Base-by-base conservation (phyloP, 1,140 invertebrate genomes). In the Trichogramma pretiosum region DNA sequence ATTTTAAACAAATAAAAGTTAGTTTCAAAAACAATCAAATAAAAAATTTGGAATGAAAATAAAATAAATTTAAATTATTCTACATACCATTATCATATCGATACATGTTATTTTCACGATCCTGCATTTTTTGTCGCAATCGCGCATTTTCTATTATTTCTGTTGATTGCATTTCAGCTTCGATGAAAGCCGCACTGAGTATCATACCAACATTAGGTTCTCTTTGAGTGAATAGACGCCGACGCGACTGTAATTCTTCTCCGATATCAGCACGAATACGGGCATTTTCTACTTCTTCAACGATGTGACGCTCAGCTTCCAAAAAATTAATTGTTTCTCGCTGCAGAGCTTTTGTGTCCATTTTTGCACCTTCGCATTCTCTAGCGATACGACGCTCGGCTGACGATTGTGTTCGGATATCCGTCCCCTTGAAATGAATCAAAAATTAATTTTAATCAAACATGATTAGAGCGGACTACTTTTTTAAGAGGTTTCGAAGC, bases 311-410 rank as follows among this genome's bases (percentile, higher is more conserved):
- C 19, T 72, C 69, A 7, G 50, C 45, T n/a, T 66, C 55, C 2
- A 72, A 42, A 13, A 72, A 63, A 10, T 56, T 61, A 13, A 39
- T 23, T 0, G 66, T 67, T 37, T 72, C 68, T 1, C 49, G 50
- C 9, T 63, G 63, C 0, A 70, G 8, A 0, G 34, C 46, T 34
- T 55, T 56, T 0, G 43, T 9, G 21, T 65, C 46, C 52, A 63
- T 58, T n/a, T n/a, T n/a, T 0, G 37, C 13, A 0, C 35, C 7
- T 17, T 56, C 56, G 3, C 60, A 5, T 44, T 66, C 58, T 10
- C 44, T 60, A 5, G 54, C 60, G 10, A 72, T 70, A 13, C 63
- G 61, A 43, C 67, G 59, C 38, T 72, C 70, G 0, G 68, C 67
- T 5, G 68, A 71, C 0, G 68, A 72, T 39, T 68, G 62, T 3